Evolutionary conservation across 1,140 invertebrate species (phyloP), one percentile per base, ranked within the genome.

Genomic region (Ips nitidus): DNA sequence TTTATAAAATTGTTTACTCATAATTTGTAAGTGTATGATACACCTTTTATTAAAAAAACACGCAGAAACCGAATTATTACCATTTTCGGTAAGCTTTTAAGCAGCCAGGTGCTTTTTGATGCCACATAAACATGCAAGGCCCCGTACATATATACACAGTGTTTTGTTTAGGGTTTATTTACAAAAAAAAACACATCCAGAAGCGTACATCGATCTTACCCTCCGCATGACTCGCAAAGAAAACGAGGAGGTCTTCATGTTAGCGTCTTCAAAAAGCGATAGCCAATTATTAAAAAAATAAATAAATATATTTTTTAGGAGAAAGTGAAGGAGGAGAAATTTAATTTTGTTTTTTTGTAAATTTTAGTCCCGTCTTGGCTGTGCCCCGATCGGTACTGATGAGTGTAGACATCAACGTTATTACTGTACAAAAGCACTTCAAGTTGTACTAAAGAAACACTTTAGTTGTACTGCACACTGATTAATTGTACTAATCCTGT

Each of bases 211-310:
- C 38, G 61, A 75, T 85, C 88, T 88, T 79, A 90, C 89, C 88
- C 89, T 86, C 81, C 89, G 83, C 89, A 90, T 91, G 70, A 91
- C 89, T 71, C 89, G 87, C 36, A 90, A 84, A 8, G 89, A 91
- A 77, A 90, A 91, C 72, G 89, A 90, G 38, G 89, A 90, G n/a
- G 89, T 90, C 86, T 90, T 91, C 89, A 90, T 90, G 75, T 83
- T 85, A 75, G 76, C 81, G 67, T 39, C 58, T 68, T 52, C 50
- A 36, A 62, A 41, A 22, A 60, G 78, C 75, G 78, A 37, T 4
- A 55, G 45, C n/a, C 6, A 41, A 43, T 40, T 36, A 53, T 60
- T n/a, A 52, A 60, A 50, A 67, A 50, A 52, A 42, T 67, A 52
- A 58, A 5, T 64, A 53, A 62, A 40, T 40, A 41, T 52, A 39